These are phyloP conservation scores for Oryzias javanicus DNA, from an alignment of 2,113 vertebrate species.

Conservation along the genomic window DNA sequence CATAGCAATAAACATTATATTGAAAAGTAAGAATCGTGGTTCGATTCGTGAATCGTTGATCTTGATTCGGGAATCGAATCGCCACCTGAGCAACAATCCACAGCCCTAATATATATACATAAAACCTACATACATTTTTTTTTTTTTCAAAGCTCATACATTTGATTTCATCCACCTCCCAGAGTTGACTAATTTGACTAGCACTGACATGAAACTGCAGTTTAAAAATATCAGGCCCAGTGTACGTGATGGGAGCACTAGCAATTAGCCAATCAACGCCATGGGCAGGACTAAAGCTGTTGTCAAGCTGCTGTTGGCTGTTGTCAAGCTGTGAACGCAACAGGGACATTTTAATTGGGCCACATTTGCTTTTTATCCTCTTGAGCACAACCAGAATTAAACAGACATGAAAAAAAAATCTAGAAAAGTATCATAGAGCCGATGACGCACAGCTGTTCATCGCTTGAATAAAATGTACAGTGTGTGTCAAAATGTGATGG, in stretches of 20 bases:
- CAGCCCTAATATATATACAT: no score
- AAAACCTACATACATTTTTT: no score
- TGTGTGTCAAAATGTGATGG: no score
- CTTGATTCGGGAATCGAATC: no score
- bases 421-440: background rate
- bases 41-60: no score
- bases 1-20: no score
- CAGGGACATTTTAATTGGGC: conserved; percentile 2
- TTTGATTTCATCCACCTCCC: background rate
- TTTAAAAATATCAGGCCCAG: background rate
- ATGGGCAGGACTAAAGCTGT: conserved; percentile 1
- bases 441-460: no score
- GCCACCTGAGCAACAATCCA: no score
- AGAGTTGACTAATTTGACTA: background rate
- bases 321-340: conserved; percentile 2
- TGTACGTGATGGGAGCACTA: background rate
- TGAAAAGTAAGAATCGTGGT: no score
- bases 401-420: background rate
- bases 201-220: background rate
- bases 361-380: background rate
- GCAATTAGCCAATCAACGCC: conserved; percentile 2
- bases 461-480: no score
- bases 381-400: background rate
- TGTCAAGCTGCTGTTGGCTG: conserved; percentile 2
- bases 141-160: no score